Percentiles rank a stretch among this genome's conserved stretches.
Conservation (phyloP, 1,140 invertebrate genomes). For the Gonatopus flavifemur region DNA sequence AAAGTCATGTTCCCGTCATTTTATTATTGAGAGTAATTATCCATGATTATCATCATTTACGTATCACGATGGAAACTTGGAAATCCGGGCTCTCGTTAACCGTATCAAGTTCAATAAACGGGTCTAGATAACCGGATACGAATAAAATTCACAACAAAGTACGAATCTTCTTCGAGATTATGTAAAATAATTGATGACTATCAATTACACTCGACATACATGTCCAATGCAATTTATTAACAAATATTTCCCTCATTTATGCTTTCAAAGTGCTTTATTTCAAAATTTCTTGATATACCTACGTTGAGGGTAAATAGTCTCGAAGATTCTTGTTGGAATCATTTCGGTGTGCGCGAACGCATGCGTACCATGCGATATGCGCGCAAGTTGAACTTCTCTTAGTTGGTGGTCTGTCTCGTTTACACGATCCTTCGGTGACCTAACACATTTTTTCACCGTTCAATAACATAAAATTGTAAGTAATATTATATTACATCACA, state of each 20-base stretch:
- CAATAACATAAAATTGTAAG: conserved; percentile 40
- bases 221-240: too few relatives aligned
- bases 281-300: too few relatives aligned
- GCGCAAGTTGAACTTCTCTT: conserved; percentile 11
- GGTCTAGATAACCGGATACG: conserved; percentile 1
- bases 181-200: conserved; percentile 9
- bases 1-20: too few relatives aligned
- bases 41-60: too few relatives aligned
- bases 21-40: too few relatives aligned
- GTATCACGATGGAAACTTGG: too few relatives aligned
- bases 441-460: conserved; percentile 24
- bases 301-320: too few relatives aligned
- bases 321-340: neutral
- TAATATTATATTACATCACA: conserved; percentile 17
- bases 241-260: too few relatives aligned
- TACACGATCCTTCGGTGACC: conserved; percentile 21
- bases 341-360: conserved; percentile 8
- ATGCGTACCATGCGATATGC: conserved; percentile 7
- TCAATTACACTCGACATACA: too few relatives aligned
- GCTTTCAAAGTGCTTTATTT: too few relatives aligned
- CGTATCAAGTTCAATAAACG: conserved; percentile 13
- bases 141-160: conserved; percentile 11
- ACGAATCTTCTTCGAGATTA: conserved; percentile 16
- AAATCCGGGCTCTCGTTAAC: too few relatives aligned
- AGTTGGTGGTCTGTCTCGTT: conserved; percentile 16